Percentiles rank a stretch among this genome's conserved stretches.
Evolutionary conservation across 1,140 invertebrate genomes (phyloP).

Genomic region (Eueides isabella): DNA sequence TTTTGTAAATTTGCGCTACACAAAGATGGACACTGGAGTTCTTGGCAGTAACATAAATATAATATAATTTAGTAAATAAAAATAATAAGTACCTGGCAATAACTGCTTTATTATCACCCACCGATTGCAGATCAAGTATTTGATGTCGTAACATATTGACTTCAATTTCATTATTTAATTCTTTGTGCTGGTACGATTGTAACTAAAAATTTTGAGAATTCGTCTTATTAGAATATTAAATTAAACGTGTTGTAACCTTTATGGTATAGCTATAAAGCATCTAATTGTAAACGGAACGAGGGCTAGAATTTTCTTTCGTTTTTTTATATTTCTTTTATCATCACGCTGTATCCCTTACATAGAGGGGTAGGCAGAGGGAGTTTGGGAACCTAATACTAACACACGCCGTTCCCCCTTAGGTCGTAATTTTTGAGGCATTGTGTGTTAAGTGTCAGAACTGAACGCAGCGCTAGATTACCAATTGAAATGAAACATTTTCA

Average conservation of each 20-base stretch:
- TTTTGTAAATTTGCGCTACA: no score
- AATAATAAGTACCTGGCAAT: constrained; percentile 78
- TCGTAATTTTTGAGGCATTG: background rate
- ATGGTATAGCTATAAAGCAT: no score
- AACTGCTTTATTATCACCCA: constrained; percentile 85
- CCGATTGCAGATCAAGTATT: constrained; percentile 85
- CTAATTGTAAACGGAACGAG: no score
- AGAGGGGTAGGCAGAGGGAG: no score
- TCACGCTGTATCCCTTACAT: no score
- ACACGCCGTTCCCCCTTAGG: background rate
- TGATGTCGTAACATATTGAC: constrained; percentile 85
- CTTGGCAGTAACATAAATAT: no score
- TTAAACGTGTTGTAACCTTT: no score
- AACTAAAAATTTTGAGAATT: constrained; percentile 46
- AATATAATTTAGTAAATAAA: background rate
- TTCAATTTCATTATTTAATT: constrained; percentile 80
- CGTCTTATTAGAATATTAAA: no score
- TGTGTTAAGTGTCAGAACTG: background rate
- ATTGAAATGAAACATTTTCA: no score
- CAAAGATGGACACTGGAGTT: no score
- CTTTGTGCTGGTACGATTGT: constrained; percentile 58
- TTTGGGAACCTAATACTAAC: background rate
- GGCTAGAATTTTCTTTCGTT: no score
- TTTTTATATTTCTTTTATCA: no score
- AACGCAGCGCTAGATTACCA: background rate